Evolutionary conservation across 2,113 vertebrate species (phyloP).

Genomic region (Hypanus sabinus): DNA sequence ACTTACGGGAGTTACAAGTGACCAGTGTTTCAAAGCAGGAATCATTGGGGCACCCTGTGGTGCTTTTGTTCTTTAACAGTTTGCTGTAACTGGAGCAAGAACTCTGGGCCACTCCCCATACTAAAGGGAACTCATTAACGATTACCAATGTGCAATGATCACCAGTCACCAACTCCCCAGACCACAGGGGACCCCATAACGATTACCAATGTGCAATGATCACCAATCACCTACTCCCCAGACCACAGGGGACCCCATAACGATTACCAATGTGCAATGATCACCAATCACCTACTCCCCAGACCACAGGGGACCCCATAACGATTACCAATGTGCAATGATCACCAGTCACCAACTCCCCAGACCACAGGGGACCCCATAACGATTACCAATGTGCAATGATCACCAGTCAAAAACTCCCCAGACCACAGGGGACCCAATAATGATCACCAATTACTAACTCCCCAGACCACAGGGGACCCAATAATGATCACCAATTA

Average conservation of each 20-base stretch:
- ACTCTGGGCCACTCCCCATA: no score
- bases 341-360: no score
- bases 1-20: no score
- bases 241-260: background rate
- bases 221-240: no score
- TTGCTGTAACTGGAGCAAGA: background rate
- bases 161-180: no score
- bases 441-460: background rate
- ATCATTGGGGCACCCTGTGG: background rate
- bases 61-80: background rate
- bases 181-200: background rate
- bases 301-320: background rate
- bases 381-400: background rate
- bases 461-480: no score
- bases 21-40: background rate
- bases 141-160: no score
- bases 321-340: background rate
- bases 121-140: background rate
- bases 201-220: background rate
- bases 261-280: background rate
- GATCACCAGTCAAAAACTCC: no score
- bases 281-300: no score
- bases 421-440: background rate
- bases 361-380: background rate
- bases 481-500: no score